phyloP scores from a whole-genome alignment of 1,140 invertebrate species.

The Globodera rostochiensis region DNA sequence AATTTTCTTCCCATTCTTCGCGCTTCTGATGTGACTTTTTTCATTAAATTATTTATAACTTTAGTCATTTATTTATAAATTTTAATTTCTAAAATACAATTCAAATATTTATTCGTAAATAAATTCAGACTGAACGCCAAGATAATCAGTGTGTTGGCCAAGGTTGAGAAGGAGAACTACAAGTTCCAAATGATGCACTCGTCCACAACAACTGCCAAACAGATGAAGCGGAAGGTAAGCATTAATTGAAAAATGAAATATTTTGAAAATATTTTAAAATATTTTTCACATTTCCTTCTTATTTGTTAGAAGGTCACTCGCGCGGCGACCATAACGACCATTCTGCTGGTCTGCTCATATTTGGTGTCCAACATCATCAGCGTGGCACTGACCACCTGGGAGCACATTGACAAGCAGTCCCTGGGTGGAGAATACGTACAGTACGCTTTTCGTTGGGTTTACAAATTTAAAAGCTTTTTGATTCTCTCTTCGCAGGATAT shows the following conservation, averaged over 20 bases:
- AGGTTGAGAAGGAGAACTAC: conserved; percentile 42
- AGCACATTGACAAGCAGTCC: conserved; percentile 57
- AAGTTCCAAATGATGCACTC: conserved; percentile 23
- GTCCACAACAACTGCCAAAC: conserved; percentile 32
- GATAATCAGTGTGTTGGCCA: conserved; percentile 53
- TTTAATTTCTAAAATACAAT: not conserved
- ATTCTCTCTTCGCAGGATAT: conserved; percentile 33
- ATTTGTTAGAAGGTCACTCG: conserved; percentile 58
- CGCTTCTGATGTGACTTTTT: conserved; percentile 33
- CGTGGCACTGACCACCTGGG: conserved; percentile 62
- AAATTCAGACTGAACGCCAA: conserved; percentile 48
- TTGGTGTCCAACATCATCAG: conserved; percentile 61
- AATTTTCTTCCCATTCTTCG: conserved; percentile 63
- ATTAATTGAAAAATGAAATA: conserved; percentile 16
- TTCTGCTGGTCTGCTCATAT: conserved; percentile 61
- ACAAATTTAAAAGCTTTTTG: conserved; percentile 23
- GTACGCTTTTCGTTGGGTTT: conserved; percentile 20
- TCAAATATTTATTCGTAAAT: not conserved
- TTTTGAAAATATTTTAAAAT: not conserved
- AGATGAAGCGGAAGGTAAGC: conserved; percentile 42
- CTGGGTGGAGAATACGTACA: conserved; percentile 38
- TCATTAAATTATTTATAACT: not conserved
- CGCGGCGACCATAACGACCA: conserved; percentile 58
- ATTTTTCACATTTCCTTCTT: conserved; percentile 2
- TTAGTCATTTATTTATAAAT: not conserved